Evolutionary conservation across 2,113 vertebrate species (phyloP).

Genomic region (Apus apus): DNA sequence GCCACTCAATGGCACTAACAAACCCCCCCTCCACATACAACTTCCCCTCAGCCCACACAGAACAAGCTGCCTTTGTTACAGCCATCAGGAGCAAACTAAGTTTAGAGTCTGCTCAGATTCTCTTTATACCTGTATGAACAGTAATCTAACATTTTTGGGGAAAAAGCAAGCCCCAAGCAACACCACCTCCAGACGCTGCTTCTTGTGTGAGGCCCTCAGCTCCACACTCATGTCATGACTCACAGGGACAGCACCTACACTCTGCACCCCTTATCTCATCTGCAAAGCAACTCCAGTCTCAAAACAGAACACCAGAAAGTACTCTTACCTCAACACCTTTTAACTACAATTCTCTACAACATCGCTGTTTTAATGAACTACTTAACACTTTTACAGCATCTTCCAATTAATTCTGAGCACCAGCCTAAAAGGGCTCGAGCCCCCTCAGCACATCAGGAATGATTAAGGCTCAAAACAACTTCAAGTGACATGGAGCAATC

Average conservation of each 20-base stretch:
- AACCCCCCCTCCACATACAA: fast-evolving
- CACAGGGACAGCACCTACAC: background rate
- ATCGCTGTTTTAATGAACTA: background rate
- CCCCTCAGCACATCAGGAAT: background rate
- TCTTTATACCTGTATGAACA: background rate
- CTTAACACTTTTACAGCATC: background rate
- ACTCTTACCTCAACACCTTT: background rate
- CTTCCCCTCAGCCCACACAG: background rate
- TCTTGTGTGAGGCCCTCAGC: fast-evolving
- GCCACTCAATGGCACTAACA: background rate
- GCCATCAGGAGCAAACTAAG: background rate
- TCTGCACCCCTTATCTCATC: background rate
- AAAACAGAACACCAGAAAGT: background rate
- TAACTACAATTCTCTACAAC: background rate
- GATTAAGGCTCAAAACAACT: background rate
- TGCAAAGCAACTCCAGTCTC: background rate
- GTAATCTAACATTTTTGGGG: background rate
- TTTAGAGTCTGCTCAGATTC: background rate
- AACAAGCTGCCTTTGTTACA: background rate
- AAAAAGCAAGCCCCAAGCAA: background rate
- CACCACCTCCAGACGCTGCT: background rate
- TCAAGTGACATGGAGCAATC: background rate
- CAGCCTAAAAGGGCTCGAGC: background rate
- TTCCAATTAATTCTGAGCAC: background rate
- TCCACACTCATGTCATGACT: fast-evolving